phyloP scores from a whole-genome alignment of 2,113 vertebrate species.

The Planiliza haematocheilus region DNA sequence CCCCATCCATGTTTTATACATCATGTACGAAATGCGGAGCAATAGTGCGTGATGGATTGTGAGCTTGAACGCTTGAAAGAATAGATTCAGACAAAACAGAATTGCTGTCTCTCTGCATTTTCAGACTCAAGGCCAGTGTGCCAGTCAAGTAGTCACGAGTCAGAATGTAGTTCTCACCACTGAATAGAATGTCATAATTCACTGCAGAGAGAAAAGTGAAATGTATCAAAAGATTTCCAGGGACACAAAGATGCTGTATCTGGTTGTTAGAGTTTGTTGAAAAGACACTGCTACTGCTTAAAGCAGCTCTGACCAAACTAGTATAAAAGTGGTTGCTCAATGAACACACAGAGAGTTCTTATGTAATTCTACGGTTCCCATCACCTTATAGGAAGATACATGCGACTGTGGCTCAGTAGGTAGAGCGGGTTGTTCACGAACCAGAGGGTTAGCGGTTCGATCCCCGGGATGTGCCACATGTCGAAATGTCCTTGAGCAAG shows the following conservation, averaged over 20 bases:
- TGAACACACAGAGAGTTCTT: neutral
- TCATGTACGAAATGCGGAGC: neutral
- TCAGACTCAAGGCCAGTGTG: constrained; percentile 33
- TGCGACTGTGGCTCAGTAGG: no score
- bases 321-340: neutral
- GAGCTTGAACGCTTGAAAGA: neutral
- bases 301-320: no score
- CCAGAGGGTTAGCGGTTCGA: no score
- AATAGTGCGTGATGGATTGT: neutral
- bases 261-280: neutral
- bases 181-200: constrained; percentile 23
- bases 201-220: constrained; percentile 25
- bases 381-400: neutral
- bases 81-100: constrained; percentile 17
- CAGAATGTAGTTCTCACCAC: constrained; percentile 11
- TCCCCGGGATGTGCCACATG: no score
- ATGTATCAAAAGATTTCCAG: neutral
- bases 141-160: neutral
- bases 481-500: no score
- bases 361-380: neutral
- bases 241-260: neutral
- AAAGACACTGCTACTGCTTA: no score
- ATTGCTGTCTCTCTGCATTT: constrained; percentile 6
- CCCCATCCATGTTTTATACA: constrained; percentile 3
- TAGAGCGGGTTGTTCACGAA: no score